These are phyloP conservation scores for Altica lythri DNA, from an alignment of 2,888 invertebrate species.

Conservation along the genomic window DNA sequence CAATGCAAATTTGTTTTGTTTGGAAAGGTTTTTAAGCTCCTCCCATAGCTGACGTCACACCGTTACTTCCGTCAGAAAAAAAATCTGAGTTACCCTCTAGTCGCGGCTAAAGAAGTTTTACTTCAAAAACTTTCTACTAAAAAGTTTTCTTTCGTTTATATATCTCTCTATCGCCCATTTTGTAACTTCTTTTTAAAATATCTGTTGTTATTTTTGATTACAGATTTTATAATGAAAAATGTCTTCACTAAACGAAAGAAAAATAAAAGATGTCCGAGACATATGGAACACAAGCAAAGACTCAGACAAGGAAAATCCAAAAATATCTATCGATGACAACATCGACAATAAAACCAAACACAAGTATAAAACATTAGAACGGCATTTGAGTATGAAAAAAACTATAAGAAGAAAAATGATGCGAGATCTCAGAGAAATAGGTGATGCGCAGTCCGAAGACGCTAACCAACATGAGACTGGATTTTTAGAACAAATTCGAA, in stretches of 20 bases:
- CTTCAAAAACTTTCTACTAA: no score
- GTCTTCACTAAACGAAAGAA: conserved; percentile 68
- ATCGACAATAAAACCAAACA: conserved; percentile 66
- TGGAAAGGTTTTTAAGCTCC: no score
- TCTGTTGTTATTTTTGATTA: no score
- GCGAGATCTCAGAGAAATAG: conserved; percentile 75
- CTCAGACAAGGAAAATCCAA: conserved; percentile 54
- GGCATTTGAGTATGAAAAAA: conserved; percentile 86
- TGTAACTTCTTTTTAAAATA: no score
- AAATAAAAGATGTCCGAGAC: conserved; percentile 77
- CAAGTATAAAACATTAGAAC: conserved; percentile 75
- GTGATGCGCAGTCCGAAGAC: conserved; percentile 51
- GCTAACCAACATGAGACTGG: conserved; percentile 48
- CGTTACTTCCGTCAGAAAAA: no score
- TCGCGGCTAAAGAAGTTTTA: no score
- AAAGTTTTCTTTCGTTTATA: no score
- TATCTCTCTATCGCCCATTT: no score
- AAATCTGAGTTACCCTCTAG: no score
- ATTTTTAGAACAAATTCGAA: conserved; percentile 57
- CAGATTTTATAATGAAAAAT: conserved; percentile 56
- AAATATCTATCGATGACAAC: conserved; percentile 61
- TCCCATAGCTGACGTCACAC: no score
- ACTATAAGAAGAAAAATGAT: conserved; percentile 84
- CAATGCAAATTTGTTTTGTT: no score
- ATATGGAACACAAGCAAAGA: conserved; percentile 49